phyloP scores from a whole-genome alignment of 2,797 vertebrate genomes.

The Myotis pilosus region DNA sequence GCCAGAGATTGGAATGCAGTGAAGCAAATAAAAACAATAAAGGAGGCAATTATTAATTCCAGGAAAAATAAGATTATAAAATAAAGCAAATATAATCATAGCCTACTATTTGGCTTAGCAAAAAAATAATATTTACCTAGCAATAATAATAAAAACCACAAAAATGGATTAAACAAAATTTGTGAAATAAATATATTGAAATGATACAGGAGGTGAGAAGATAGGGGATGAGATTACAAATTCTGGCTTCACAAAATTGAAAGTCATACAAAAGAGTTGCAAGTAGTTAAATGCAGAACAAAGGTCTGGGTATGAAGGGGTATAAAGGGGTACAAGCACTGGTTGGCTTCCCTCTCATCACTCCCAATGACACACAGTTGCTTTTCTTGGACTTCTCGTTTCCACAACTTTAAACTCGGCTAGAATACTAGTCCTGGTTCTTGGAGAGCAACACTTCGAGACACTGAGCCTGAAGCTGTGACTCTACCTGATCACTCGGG shows the following conservation, averaged over 20 bases:
- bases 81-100: background rate
- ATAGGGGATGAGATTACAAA: background rate
- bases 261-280: background rate
- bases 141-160: background rate
- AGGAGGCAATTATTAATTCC: background rate
- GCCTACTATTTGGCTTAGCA: background rate
- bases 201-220: background rate
- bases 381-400: background rate
- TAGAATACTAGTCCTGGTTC: background rate
- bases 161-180: background rate
- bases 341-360: background rate
- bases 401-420: background rate
- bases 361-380: background rate
- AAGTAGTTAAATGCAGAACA: background rate
- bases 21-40: background rate
- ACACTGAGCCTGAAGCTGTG: background rate
- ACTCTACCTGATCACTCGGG: background rate
- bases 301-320: background rate
- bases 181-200: background rate
- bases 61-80: background rate
- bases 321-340: background rate
- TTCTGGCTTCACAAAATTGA: constrained; percentile 19
- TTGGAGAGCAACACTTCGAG: background rate
- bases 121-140: background rate
- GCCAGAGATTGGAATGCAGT: background rate